Evolutionary conservation across 2,888 invertebrate species (phyloP).

Genomic region (Brachyptera putata): DNA sequence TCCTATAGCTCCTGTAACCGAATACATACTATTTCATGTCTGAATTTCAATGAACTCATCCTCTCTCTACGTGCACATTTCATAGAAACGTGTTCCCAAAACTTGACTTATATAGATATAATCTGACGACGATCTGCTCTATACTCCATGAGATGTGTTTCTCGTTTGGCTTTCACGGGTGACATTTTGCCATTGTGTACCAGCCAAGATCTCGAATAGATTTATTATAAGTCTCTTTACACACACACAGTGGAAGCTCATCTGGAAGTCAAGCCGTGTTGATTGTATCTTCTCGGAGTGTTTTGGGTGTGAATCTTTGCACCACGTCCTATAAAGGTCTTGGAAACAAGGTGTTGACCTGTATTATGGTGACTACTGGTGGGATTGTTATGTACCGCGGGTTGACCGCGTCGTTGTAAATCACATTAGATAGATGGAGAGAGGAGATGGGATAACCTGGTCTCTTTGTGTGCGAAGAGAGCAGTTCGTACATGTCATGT

Average conservation of each 20-base stretch:
- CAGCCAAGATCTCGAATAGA: constrained; percentile 9
- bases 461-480: too few species aligned
- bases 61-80: neutral
- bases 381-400: neutral
- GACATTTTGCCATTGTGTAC: constrained; percentile 10
- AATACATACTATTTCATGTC: constrained; percentile 12
- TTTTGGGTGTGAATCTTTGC: constrained; percentile 16
- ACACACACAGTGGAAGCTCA: neutral
- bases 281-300: constrained; percentile 6
- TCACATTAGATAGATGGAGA: neutral
- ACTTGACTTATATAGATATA: neutral
- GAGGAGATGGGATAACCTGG: too few species aligned
- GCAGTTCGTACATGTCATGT: too few species aligned
- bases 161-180: constrained; percentile 9
- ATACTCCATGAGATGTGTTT: constrained; percentile 18
- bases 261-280: neutral
- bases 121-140: constrained; percentile 10
- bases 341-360: constrained; percentile 16
- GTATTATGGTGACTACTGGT: too few species aligned
- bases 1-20: neutral
- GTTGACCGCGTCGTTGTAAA: neutral
- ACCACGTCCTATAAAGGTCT: neutral
- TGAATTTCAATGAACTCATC: constrained; percentile 16
- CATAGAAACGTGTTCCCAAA: neutral
- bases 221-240: constrained; percentile 15